A percentile compares a stretch with the other conserved stretches of the same genome.
phyloP scores from a whole-genome alignment of 1,140 invertebrate species.

The Plodia interpunctella region DNA sequence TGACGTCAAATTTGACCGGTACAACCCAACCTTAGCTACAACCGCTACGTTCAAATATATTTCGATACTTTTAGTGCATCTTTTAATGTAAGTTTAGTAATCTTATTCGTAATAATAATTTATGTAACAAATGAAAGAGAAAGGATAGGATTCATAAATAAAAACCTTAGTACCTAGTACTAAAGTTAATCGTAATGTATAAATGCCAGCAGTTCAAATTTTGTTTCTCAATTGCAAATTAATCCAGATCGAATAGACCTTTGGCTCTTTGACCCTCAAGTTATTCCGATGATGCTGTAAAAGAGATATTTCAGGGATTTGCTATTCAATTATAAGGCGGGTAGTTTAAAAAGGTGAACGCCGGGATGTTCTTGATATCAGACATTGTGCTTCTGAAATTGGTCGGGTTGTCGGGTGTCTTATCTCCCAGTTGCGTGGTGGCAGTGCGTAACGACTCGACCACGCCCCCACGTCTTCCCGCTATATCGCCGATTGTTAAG shows the following conservation, averaged over 20 bases:
- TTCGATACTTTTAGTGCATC: too few species aligned
- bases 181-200: too few species aligned
- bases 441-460: conserved; percentile 52
- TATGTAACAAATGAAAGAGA: too few species aligned
- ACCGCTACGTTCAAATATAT: too few species aligned
- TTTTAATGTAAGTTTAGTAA: too few species aligned
- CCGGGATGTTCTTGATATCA: neutral
- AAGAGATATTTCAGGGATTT: conserved; percentile 10
- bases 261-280: neutral
- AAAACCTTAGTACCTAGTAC: too few species aligned
- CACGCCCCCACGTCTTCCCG: conserved; percentile 62
- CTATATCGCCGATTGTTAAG: conserved; percentile 37
- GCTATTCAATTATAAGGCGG: conserved; percentile 1
- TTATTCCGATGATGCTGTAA: conserved; percentile 11
- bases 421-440: conserved; percentile 55
- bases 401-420: conserved; percentile 33
- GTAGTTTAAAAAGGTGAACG: neutral
- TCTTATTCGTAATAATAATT: too few species aligned
- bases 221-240: conserved; percentile 13
- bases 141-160: too few species aligned
- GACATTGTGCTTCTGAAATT: conserved; percentile 9
- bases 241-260: conserved; percentile 5
- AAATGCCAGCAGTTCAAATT: neutral
- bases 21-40: too few species aligned
- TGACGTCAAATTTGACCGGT: too few species aligned